These are phyloP conservation scores for Vicugna pacos DNA, from an alignment of 2,113 vertebrate genomes.

Conservation along the genomic window DNA sequence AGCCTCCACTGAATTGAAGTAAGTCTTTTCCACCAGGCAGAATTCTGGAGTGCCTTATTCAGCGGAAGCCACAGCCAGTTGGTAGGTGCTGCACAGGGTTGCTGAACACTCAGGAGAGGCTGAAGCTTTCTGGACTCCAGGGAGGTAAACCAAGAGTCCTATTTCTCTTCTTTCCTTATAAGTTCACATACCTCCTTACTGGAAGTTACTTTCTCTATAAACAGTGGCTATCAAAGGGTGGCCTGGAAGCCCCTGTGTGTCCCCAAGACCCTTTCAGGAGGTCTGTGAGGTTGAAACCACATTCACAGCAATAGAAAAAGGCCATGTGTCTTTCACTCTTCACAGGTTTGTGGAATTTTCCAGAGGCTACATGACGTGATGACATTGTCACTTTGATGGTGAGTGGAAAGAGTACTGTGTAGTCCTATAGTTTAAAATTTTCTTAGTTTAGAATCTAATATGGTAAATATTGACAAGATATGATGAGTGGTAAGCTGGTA, in stretches of 20 bases:
- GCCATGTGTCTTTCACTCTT: not conserved
- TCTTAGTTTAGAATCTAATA: constrained; percentile 13
- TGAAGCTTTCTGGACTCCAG: not conserved
- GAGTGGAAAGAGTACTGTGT: not conserved
- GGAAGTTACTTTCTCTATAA: not conserved
- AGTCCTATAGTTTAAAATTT: not conserved
- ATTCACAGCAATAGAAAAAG: not conserved
- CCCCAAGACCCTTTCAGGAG: not conserved
- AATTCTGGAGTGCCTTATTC: not conserved
- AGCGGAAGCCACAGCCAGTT: not conserved
- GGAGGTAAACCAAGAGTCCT: not conserved
- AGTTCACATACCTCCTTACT: not conserved
- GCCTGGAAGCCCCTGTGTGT: not conserved
- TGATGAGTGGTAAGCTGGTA: not conserved
- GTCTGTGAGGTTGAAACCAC: not conserved
- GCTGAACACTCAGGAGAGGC: not conserved
- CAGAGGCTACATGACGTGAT: not conserved
- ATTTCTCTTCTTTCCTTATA: not conserved
- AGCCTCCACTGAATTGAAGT: not conserved
- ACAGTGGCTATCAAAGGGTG: not conserved
- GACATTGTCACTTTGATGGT: not conserved
- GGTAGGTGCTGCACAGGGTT: not conserved
- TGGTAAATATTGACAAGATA: not conserved
- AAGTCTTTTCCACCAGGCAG: not conserved
- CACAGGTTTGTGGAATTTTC: not conserved